phyloP scores from a whole-genome alignment of 2,113 vertebrate genomes.

The Lutjanus erythropterus region DNA sequence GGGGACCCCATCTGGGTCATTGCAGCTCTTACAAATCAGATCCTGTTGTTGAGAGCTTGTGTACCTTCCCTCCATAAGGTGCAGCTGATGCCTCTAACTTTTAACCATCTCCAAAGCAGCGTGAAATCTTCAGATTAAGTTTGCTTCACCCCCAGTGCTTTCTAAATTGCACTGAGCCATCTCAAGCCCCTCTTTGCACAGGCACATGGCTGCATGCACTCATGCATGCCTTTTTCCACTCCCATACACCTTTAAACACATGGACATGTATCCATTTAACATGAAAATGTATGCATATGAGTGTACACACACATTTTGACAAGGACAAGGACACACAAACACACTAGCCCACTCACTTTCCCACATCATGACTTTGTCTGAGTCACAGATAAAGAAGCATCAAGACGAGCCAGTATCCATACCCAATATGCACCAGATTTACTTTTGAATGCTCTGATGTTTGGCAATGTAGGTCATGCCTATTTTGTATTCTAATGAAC shows the following conservation, averaged over 20 bases:
- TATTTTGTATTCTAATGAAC: conserved; percentile 64
- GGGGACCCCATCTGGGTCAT: conserved; percentile 65
- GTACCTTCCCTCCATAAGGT: conserved; percentile 56
- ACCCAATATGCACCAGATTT: conserved; percentile 45
- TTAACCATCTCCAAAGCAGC: conserved; percentile 65
- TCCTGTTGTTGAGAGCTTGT: conserved; percentile 60
- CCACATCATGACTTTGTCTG: conserved; percentile 66
- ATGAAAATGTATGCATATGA: conserved; percentile 41
- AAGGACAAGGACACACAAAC: conserved; percentile 21
- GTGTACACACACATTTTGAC: conserved; percentile 23
- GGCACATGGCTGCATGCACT: conserved; percentile 42
- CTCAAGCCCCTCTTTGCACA: conserved; percentile 44
- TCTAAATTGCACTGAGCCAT: conserved; percentile 46
- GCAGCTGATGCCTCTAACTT: conserved; percentile 76
- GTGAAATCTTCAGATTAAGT: conserved; percentile 70
- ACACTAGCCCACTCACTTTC: conserved; percentile 57
- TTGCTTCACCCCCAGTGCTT: conserved; percentile 63
- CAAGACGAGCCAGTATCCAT: conserved; percentile 43
- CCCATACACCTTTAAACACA: conserved; percentile 36
- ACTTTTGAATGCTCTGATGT: conserved; percentile 51
- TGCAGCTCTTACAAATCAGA: conserved; percentile 31
- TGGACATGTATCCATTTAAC: conserved; percentile 6
- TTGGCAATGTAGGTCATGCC: conserved; percentile 61
- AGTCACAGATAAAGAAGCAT: conserved; percentile 57
- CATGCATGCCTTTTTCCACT: conserved; percentile 37